These are phyloP conservation scores for Steinernema hermaphroditum DNA, from an alignment of 2,888 invertebrate genomes.

Conservation along the genomic window DNA sequence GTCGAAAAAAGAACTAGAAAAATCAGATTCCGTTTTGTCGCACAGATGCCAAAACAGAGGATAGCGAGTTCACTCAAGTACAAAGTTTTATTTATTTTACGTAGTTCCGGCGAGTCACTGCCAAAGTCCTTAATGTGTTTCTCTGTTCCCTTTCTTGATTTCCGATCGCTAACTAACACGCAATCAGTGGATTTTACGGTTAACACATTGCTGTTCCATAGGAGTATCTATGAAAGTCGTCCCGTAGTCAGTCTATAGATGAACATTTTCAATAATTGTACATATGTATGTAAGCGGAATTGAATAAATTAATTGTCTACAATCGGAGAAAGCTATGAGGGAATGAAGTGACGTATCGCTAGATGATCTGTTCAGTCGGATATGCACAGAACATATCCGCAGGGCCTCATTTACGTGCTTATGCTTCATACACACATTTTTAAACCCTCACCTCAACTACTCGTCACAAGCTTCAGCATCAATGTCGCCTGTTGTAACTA, in stretches of 20 bases:
- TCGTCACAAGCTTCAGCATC: too few species aligned
- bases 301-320: not conserved
- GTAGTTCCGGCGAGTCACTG: not conserved
- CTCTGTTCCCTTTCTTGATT: not conserved
- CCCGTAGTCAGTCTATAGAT: slow-evolving; percentile 2
- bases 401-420: too few species aligned
- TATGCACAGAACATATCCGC: too few species aligned
- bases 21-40: slow-evolving; percentile 10
- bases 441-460: too few species aligned
- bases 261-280: slow-evolving; percentile 1
- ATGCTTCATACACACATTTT: too few species aligned
- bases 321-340: too few species aligned
- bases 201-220: slow-evolving; percentile 21
- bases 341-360: too few species aligned
- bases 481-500: too few species aligned
- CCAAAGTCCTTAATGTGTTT: not conserved
- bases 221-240: not conserved
- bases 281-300: not conserved
- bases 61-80: not conserved
- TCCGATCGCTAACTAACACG: not conserved
- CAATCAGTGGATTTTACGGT: slow-evolving; percentile 29
- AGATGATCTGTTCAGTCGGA: too few species aligned
- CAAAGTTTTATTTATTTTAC: not conserved
- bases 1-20: slow-evolving; percentile 21
- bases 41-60: slow-evolving; percentile 1